Evolutionary conservation across 2,888 invertebrate species (phyloP), one percentile per base, ranked within the genome.

Genomic region (Lingula anatina): DNA sequence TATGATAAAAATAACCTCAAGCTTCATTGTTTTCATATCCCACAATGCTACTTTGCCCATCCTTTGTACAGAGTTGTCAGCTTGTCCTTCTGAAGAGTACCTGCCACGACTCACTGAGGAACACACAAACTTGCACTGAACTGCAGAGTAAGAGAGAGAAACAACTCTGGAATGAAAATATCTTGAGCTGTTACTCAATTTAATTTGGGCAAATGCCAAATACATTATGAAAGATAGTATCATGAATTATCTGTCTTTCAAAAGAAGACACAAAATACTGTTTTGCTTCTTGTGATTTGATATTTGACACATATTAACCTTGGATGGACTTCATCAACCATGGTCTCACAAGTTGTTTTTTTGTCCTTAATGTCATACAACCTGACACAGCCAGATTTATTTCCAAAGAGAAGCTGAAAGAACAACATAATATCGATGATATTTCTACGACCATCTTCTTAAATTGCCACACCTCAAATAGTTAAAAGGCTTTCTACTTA

Each of bases 361-460:
- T 80, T 81, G 49, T 84, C 83, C 40, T 81, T 78, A 2, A 81
- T 80, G 66, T 84, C 84, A 68, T 82, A 83, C 18, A 84, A 61
- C 46, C 82, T 77, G 15, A 84, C 78, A 24, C 78, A 70, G 20
- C 83, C 83, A 46, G 79, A 78, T 47, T 79, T 80, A 59, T 81
- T 82, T 4, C 83, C 84, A 49, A 82, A 77, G 27, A 84, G 71
- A 49, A 84, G 75, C 77, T 78, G 52, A 35, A 54, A 46, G n/a
- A 49, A 28, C 9, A 47, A 51, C 36, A 38, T 44, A 28, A 48
- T 38, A 9, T n/a, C n/a, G n/a, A n/a, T n/a, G n/a, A n/a, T n/a
- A n/a, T n/a, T n/a, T n/a, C n/a, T n/a, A n/a, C n/a, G n/a, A n/a
- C n/a, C n/a, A n/a, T n/a, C n/a, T n/a, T n/a, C n/a, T n/a, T n/a